Conservation (phyloP, 1,140 invertebrate genomes). For the Oryctes rhinoceros region DNA sequence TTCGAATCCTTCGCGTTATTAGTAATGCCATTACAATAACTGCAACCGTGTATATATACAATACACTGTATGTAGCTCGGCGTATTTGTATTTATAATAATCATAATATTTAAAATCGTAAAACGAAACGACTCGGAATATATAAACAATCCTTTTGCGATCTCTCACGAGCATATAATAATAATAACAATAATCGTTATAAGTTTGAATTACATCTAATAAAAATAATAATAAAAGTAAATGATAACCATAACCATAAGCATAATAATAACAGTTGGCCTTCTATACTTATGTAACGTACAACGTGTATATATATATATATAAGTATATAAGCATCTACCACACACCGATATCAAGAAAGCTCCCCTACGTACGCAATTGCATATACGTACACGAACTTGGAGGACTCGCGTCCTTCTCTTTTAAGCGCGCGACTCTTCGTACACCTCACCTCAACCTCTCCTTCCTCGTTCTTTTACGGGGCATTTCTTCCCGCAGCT, state of each 20-base stretch:
- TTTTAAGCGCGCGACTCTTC: neutral
- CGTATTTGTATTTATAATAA: conserved; percentile 40
- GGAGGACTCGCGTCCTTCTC: neutral
- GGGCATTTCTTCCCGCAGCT: neutral
- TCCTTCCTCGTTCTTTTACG: neutral
- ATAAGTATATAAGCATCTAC: conserved; percentile 2
- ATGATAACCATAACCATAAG: conserved; percentile 57
- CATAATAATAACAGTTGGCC: conserved; percentile 45
- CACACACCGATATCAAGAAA: conserved; percentile 1
- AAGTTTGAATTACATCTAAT: conserved; percentile 58
- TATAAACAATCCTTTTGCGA: conserved; percentile 41
- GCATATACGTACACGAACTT: no score
- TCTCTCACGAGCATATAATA: conserved; percentile 49
- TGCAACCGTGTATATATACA: neutral
- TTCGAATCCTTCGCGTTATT: neutral
- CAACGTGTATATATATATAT: neutral
- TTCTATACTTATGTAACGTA: conserved; percentile 20
- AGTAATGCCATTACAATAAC: conserved; percentile 4
- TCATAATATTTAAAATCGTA: conserved; percentile 38
- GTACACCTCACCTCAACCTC: neutral
- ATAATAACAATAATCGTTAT: conserved; percentile 56
- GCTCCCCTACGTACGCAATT: neutral
- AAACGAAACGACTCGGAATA: conserved; percentile 22
- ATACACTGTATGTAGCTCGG: neutral
- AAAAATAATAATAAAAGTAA: conserved; percentile 57